phyloP scores from a whole-genome alignment of 1,140 invertebrate species.

The Leptopilina clavipes region DNA sequence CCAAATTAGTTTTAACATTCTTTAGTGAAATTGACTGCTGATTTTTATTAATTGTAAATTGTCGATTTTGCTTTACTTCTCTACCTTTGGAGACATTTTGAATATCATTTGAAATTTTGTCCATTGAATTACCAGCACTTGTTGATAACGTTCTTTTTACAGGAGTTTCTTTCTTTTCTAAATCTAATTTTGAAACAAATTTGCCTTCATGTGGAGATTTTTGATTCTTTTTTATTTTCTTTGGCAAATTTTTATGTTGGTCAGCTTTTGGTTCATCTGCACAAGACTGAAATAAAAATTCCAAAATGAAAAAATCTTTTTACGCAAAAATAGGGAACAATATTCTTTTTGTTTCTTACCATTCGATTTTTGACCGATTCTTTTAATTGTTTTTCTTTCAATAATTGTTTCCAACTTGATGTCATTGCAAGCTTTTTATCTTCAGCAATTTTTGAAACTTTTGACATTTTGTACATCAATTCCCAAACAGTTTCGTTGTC shows the following conservation, averaged over 20 bases:
- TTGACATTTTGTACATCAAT: conserved; percentile 58
- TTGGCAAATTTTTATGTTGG: background rate
- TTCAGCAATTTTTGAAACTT: conserved; percentile 17
- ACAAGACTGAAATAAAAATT: background rate
- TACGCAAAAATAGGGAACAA: too few relatives aligned
- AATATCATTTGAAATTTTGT: background rate
- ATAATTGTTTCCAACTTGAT: conserved; percentile 57
- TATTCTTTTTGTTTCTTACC: background rate
- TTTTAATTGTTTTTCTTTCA: conserved; percentile 51
- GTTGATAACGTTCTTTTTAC: background rate
- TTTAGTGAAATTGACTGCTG: background rate
- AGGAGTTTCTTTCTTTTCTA: background rate
- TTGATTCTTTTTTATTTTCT: background rate
- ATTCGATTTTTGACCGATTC: conserved; percentile 2
- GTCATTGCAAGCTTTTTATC: conserved; percentile 44
- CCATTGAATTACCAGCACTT: background rate
- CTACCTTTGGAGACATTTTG: background rate
- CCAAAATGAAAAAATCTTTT: background rate
- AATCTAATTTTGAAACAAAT: background rate
- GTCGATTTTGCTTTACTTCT: background rate
- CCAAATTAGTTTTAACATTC: background rate
- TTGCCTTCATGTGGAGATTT: background rate
- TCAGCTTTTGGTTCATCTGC: background rate
- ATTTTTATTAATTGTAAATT: background rate
- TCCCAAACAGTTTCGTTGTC: conserved; percentile 62